These are phyloP conservation scores for Aphyosemion australe DNA, from an alignment of 2,113 vertebrate species.

Conservation along the genomic window DNA sequence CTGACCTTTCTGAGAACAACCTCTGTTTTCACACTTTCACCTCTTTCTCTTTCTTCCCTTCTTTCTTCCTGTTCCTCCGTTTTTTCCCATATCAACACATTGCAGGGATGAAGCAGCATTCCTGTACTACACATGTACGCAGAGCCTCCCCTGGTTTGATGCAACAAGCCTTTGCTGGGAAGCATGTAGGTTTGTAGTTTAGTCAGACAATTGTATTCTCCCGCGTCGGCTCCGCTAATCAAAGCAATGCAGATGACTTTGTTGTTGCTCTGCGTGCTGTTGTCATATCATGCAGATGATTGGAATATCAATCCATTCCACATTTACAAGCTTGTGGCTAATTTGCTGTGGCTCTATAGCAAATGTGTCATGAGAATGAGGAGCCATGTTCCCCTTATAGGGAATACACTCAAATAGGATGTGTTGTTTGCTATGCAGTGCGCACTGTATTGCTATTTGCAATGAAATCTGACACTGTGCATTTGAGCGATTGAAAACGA, in stretches of 20 bases:
- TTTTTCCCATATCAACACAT: conserved; percentile 43
- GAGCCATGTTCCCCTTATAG: conserved; percentile 34
- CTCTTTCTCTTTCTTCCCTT: conserved; percentile 37
- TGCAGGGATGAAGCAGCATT: conserved; percentile 54
- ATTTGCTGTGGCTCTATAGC: conserved; percentile 65
- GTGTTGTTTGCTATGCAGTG: conserved; percentile 45
- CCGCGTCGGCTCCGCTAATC: conserved; percentile 68
- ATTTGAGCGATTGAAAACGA: conserved; percentile 14
- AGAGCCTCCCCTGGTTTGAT: conserved; percentile 56
- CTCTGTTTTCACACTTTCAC: conserved; percentile 67
- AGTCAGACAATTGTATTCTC: conserved; percentile 67
- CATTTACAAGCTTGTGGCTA: conserved; percentile 56
- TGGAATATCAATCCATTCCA: conserved; percentile 69
- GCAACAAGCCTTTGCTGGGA: conserved; percentile 43
- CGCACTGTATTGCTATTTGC: conserved; percentile 26
- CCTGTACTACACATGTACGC: conserved; percentile 57
- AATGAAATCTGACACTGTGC: conserved; percentile 20
- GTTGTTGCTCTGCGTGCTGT: conserved; percentile 54
- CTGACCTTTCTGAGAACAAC: conserved; percentile 81
- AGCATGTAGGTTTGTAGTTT: conserved; percentile 53
- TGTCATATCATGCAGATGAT: conserved; percentile 69
- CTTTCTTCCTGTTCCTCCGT: conserved; percentile 3
- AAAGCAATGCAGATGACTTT: conserved; percentile 67
- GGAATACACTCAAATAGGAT: conserved; percentile 39
- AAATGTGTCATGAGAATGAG: conserved; percentile 54